Evolutionary conservation across 2,113 vertebrate genomes (phyloP).

Genomic region (Oceanodroma tethys): DNA sequence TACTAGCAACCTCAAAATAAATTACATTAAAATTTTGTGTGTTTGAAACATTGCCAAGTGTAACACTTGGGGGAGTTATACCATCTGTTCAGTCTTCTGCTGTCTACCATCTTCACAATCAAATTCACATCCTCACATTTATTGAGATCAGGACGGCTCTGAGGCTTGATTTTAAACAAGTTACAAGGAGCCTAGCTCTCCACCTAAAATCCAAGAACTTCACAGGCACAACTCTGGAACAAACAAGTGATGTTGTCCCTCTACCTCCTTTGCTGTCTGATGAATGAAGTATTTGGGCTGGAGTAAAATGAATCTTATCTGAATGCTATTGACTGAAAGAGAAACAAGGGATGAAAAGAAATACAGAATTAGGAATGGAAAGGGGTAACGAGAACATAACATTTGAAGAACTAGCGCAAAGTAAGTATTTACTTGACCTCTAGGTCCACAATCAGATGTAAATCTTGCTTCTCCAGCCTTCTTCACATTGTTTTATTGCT

Average conservation of each 20-base stretch:
- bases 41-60: not conserved
- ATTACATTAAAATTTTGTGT: not conserved
- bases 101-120: not conserved
- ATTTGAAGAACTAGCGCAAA: not conserved
- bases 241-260: not conserved
- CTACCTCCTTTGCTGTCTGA: not conserved
- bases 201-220: not conserved
- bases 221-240: not conserved
- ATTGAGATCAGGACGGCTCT: not conserved
- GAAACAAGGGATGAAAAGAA: not conserved
- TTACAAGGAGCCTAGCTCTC: not conserved
- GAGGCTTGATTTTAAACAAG: not conserved
- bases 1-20: slow-evolving; percentile 1
- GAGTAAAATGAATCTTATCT: not conserved
- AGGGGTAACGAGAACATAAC: not conserved
- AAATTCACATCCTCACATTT: too few relatives aligned
- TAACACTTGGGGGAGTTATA: not conserved
- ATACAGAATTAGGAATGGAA: not conserved
- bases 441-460: not conserved
- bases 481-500: not conserved
- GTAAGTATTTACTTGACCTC: not conserved
- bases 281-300: not conserved
- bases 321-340: not conserved
- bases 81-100: not conserved
- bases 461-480: not conserved